These are phyloP conservation scores for Datnioides undecimradiatus DNA, from an alignment of 2,113 vertebrate species.

Conservation along the genomic window DNA sequence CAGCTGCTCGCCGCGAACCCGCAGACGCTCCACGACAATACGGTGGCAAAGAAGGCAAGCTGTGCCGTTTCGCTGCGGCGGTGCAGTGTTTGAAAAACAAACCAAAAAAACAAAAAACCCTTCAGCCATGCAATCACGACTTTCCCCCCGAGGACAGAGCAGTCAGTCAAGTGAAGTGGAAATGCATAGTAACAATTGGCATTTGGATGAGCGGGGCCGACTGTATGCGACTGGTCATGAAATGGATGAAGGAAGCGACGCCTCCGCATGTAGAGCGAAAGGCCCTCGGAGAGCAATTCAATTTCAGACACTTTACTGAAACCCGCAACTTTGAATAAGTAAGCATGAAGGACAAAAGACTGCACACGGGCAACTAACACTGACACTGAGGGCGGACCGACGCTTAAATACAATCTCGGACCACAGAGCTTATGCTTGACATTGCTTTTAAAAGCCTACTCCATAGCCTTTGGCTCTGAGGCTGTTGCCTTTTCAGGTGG, in stretches of 20 bases:
- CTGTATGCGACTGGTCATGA: slow-evolving; percentile 28
- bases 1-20: background rate
- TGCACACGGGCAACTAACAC: background rate
- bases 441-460: slow-evolving; percentile 42
- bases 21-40: background rate
- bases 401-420: slow-evolving; percentile 43
- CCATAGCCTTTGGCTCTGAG: slow-evolving; percentile 24
- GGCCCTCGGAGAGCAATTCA: slow-evolving; percentile 10
- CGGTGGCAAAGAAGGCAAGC: background rate
- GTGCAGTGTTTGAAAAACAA: background rate
- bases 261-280: background rate
- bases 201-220: slow-evolving; percentile 5
- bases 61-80: background rate
- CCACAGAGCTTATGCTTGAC: slow-evolving; percentile 45
- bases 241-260: slow-evolving; percentile 31
- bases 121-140: slow-evolving; percentile 10
- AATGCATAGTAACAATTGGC: slow-evolving; percentile 36
- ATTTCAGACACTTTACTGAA: slow-evolving; percentile 45
- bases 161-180: slow-evolving; percentile 32
- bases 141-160: slow-evolving; percentile 21
- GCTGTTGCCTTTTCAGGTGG: slow-evolving; percentile 59
- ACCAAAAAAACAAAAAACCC: too few species aligned
- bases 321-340: slow-evolving; percentile 46
- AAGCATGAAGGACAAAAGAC: slow-evolving; percentile 55
- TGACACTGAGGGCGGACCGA: background rate